Evolutionary conservation across 2,797 vertebrate species (phyloP), one percentile per base, ranked within the genome.

Genomic region (Heteromormyrus szaboi): DNA sequence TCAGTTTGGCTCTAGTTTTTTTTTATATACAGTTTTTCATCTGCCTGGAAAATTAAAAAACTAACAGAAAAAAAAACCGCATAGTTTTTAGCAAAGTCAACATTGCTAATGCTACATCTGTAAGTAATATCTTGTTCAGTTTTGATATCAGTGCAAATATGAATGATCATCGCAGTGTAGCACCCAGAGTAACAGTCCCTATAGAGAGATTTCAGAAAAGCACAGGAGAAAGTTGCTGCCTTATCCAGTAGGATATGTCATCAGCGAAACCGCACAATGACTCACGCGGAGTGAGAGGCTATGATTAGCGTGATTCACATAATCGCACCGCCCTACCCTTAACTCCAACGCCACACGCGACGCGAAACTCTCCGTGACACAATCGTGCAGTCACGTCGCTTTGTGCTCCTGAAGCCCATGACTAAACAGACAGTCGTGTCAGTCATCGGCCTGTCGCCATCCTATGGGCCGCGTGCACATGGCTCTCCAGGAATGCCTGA

Each of bases 401-500:
- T 44, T 46, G 37, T 79, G 37, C 19, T 79, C 6, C 72, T 79
- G 37, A 44, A 79, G 33, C 72, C 72, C 72, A 41, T 79, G 72
- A 79, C 72, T 79, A 79, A 79, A 46, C 72, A 44, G 37, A 44
- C 7, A 79, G 72, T 19, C 41, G 19, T 29, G 41, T 79, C 72
- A 79, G 72, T 79, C 72, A n/a, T 44, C 37, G 2, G 37, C 19
- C 19, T 25, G 41, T 8, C 41, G 37, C 37, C 41, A 29, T 44
- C 6, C 72, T 8, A 8, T 44, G 19, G 7, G 37, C 72, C 14
- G 19, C 72, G 0, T 79, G 72, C 72, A 79, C 72, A 51, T 3
- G 44, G n/a, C 19, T 44, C 81, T 84, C 81, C 44, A 84, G 48
- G 81, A 84, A 84, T 84, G 81, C 81, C 44, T 84, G 81, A 12